Evolutionary conservation across 2,797 vertebrate genomes (phyloP).

Genomic region (Sandelia bainsii): DNA sequence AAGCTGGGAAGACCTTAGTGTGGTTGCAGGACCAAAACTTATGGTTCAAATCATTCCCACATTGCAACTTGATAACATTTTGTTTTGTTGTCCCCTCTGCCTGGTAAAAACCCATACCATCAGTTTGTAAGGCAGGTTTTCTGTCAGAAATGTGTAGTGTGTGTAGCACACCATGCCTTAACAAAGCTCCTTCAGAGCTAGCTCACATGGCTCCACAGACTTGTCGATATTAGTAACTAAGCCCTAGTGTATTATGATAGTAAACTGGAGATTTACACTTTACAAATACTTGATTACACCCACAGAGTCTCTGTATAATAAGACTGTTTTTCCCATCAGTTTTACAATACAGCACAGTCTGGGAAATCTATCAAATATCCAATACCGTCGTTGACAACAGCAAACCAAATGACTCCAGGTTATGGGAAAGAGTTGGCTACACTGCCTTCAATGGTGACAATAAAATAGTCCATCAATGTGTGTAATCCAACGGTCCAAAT

Average conservation of each 20-base stretch:
- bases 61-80: background rate
- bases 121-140: background rate
- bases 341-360: background rate
- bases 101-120: background rate
- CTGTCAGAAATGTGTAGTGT: background rate
- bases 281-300: background rate
- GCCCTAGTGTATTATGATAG: background rate
- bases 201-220: no score
- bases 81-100: background rate
- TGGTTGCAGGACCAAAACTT: background rate
- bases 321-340: no score
- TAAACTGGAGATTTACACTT: background rate
- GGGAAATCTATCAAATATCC: background rate
- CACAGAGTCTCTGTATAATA: background rate
- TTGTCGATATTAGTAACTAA: background rate
- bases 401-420: no score
- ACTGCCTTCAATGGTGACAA: no score
- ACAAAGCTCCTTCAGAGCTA: background rate
- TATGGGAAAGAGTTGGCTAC: no score
- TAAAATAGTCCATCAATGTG: background rate
- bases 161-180: background rate
- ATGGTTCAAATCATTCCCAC: background rate
- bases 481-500: no score
- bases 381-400: background rate
- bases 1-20: background rate